Base-by-base conservation (phyloP, 2,888 invertebrate species). In the Lathronympha strigana region DNA sequence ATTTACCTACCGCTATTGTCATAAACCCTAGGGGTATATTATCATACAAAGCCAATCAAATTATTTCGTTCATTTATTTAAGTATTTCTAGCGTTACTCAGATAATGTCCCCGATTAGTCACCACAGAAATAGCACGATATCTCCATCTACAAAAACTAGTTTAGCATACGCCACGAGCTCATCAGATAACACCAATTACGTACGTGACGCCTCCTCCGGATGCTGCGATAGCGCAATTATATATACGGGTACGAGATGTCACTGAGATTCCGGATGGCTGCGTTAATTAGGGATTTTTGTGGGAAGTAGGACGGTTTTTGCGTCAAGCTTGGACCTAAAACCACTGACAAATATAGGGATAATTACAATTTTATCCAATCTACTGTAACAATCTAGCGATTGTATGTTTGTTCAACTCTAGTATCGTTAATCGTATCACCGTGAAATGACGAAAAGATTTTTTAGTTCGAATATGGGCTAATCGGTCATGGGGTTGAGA, bases 171-270 rank as follows among this genome's bases (percentile, higher is more conserved):
- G 79, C 81, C 75, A 77, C 75, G 87, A 84, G 76, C 78, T 68
- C 73, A 90, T 88, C 88, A 73, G 89, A 90, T 90, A 87, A 73
- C 47, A 63, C 33, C 90, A 90, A 90, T 90, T 90, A 91, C 84
- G 90, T 90, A 90, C 91, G 91, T 91, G 90, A 86, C 90, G 87
- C 88, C 87, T 88, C 72, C 73, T 74, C 71, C 71, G 67, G 72
- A 68, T 69, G 69, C 67, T 38, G 36, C 25, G 55, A 55, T 55
- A 25, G 63, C 40, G 40, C 50, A 63, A 63, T 63, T 57, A 63
- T 57, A n/a, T 21, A 23, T 21, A 43, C 21, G 60, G 17, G 43
- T 36, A 33, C 13, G 60, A 23, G 40, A 53, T 40, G 60, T 55
- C 40, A 31, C 23, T 13, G 11, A 17, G 53, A 53, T 53, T 33